Evolutionary conservation across 2,888 invertebrate species (phyloP).

Genomic region (Pachydiplax longipennis): DNA sequence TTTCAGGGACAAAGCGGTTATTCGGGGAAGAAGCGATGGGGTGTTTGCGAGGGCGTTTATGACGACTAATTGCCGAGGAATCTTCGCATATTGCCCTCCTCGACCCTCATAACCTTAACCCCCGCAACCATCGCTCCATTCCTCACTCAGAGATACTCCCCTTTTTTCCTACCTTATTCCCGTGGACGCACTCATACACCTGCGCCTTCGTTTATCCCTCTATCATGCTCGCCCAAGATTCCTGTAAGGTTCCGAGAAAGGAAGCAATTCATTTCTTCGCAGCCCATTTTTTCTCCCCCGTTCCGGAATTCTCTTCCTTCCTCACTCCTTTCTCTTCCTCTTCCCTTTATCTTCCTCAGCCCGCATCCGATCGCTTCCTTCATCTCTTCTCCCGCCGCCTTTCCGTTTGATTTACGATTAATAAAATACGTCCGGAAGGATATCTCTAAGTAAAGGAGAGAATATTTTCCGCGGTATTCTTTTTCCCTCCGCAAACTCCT

Average conservation of each 20-base stretch:
- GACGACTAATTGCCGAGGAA: background rate
- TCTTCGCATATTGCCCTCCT: background rate
- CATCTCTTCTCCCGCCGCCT: background rate
- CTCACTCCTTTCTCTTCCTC: background rate
- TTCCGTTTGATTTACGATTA: slow-evolving; percentile 30
- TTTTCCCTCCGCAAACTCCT: background rate
- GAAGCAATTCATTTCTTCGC: slow-evolving; percentile 30
- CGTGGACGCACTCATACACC: background rate
- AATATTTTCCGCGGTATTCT: background rate
- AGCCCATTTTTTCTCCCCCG: slow-evolving; percentile 7
- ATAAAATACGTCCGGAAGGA: slow-evolving; percentile 18
- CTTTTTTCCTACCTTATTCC: background rate
- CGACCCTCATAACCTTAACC: background rate
- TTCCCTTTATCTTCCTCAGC: background rate
- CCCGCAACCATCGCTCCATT: background rate
- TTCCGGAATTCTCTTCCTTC: background rate
- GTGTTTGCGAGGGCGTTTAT: background rate
- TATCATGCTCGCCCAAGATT: slow-evolving; percentile 40
- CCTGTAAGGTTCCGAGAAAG: slow-evolving; percentile 41
- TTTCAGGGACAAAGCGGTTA: background rate
- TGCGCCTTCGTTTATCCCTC: slow-evolving; percentile 16
- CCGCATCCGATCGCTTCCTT: background rate
- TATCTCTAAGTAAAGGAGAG: background rate
- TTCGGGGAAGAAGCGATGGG: background rate
- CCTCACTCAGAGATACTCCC: background rate